Base-by-base conservation (phyloP, 2,797 vertebrate genomes). In the Odontamblyopus rebecca region DNA sequence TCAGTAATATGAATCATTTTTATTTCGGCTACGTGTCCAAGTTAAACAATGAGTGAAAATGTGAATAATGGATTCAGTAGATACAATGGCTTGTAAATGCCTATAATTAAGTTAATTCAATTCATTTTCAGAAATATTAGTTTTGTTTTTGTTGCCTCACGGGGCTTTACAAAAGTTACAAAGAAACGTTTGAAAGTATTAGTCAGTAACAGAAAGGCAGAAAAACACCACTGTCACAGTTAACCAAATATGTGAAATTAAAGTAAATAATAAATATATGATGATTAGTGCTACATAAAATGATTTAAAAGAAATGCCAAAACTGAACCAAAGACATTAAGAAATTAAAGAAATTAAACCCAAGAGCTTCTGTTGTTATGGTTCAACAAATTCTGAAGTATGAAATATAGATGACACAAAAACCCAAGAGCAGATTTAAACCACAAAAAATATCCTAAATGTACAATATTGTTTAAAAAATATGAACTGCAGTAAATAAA, bases 1-100 rank as follows among this genome's bases (percentile, higher is more conserved):
- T 62, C 61, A 61, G 35, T 38, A 18, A 32, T 62, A 62, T 62
- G 35, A 62, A 62, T 62, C 61, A 38, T n/a, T 9, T 30, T 32
- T 4, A 32, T 19, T 32, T 18, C 56, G 12, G 56, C 26, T 23
- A 6, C 4, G 56, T 29, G 27, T 61, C 59, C 18, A 62, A 62
- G 23, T 62, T 41, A 38, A 5, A 38, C 44, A 38, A 38, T 60
- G 57, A 16, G 16, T 60, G 5, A 60, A 60, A 38, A 8, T 54
- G 53, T 23, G 53, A 54, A 23, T 23, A 54, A 54, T 23, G 7
- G 19, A 54, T 54, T n/a, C 53, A 54, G 16, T n/a, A 54, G n/a
- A 54, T 23, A 54, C 19, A n/a, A 54, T 23, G 53, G 53, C 19
- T 54, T 8, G 2, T 23, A 54, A 54, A 54, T 23, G 53, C 53